Base-by-base conservation (phyloP, 2,113 vertebrate genomes). In the Rissa tridactyla region DNA sequence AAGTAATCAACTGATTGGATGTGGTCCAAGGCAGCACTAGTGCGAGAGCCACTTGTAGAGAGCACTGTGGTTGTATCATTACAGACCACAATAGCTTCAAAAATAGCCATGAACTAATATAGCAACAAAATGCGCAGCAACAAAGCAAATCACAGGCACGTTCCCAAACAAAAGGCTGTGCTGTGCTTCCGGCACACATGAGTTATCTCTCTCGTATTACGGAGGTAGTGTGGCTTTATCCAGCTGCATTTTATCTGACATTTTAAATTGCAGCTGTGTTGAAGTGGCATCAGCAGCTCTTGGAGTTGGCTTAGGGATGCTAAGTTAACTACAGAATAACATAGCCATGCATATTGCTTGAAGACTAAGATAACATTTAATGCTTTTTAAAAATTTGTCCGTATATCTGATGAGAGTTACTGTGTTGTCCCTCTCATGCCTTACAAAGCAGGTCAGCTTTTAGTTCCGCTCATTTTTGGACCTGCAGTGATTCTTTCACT, bases 21-120 rank as follows among this genome's bases (percentile, higher is more conserved):
- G 42, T 14, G 19, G 54, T 78, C 20, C 4, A 86, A 91, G 55
- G 64, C 88, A 78, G 27, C 2, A 46, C 44, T 52, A n/a, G 64
- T 27, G n/a, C 6, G 0, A 79, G 38, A 75, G 47, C 11, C 27
- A 58, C 75, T 93, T 55, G n/a, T 1, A 62, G 49, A 77, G 60
- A 81, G 46, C 65, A 30, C 73, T 0, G 4, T 64, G 47, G 60
- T 82, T 94, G 42, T 91, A 81, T 51, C 89, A 13, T 71, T 89
- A 82, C 0, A 0, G 44, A 79, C 89, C 70, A 92, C 91, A 95
- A 95, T 60, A 82, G 86, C 89, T 96, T 95, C 95, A 91, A 51
- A 95, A 96, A 96, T 92, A 96, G 51, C 81, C 52, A 55, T 78
- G 94, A 87, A 88, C 95, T 89, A 96, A 95, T 89, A 96, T 89